phyloP scores from a whole-genome alignment of 1,140 invertebrate species.

The Apocrypta bakeri region DNA sequence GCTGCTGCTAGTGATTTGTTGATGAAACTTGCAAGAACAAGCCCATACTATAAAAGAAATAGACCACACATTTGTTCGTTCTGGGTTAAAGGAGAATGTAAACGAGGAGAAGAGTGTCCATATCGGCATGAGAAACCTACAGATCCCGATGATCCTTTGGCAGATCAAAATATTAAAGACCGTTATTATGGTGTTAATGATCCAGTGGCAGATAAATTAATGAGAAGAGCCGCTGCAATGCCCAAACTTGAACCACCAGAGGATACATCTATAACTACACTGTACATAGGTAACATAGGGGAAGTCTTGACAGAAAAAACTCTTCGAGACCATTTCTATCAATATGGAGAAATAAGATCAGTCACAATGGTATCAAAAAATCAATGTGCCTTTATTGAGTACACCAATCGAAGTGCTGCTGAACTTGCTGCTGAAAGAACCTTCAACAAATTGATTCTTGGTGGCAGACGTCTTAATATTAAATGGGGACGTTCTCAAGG shows the following conservation, averaged over 20 bases:
- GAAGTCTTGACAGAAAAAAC: conserved; percentile 93
- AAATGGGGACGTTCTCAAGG: conserved; percentile 97
- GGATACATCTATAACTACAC: conserved; percentile 95
- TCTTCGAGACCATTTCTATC: conserved; percentile 95
- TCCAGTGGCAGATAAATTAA: conserved; percentile 98
- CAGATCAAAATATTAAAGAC: conserved; percentile 99
- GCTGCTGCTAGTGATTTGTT: conserved; percentile 91
- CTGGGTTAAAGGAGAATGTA: conserved; percentile 99
- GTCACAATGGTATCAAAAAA: conserved; percentile 94
- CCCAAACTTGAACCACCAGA: conserved; percentile 96
- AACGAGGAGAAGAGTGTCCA: conserved; percentile 99
- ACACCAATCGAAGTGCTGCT: conserved; percentile 90
- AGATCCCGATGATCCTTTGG: conserved; percentile 98
- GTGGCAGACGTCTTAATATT: conserved; percentile 91
- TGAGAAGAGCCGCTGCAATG: conserved; percentile 94
- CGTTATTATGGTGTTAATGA: conserved; percentile 98
- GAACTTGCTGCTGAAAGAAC: conserved; percentile 96
- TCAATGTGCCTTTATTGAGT: conserved; percentile 98
- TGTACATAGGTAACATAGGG: conserved; percentile 96
- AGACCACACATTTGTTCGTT: conserved; percentile 99
- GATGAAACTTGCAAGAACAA: conserved; percentile 95
- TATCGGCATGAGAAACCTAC: conserved; percentile 99
- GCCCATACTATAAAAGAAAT: conserved; percentile 99
- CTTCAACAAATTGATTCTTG: conserved; percentile 95
- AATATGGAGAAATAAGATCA: conserved; percentile 98